These are phyloP conservation scores for Andinoacara biseriatus DNA, from an alignment of 2,113 vertebrate genomes.

Conservation along the genomic window DNA sequence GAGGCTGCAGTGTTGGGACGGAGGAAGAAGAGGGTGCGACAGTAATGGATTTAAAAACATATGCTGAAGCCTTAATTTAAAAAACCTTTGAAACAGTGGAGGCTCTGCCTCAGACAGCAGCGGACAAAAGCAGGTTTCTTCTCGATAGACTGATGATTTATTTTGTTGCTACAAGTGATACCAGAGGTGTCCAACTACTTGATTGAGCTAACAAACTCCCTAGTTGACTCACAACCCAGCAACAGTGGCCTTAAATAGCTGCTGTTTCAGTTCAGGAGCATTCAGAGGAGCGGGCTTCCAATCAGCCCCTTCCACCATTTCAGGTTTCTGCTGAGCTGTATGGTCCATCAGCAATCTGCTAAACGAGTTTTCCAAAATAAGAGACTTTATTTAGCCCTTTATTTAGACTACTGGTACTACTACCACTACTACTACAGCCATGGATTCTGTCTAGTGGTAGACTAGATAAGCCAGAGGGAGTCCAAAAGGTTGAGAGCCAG, in stretches of 20 bases:
- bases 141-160: not conserved
- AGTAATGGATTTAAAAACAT: no score
- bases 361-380: not conserved
- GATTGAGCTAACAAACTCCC: not conserved
- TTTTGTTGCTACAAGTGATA: not conserved
- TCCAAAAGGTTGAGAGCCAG: not conserved
- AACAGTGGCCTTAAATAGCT: not conserved
- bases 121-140: not conserved
- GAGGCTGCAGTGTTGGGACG: not conserved
- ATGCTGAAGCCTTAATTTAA: no score
- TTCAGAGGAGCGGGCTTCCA: not conserved
- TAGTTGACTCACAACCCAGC: not conserved
- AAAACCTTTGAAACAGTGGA: not conserved
- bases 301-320: not conserved
- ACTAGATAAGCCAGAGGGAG: not conserved
- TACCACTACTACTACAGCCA: no score
- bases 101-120: not conserved
- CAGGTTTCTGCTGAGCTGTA: not conserved
- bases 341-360: accelerated
- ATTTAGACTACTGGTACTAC: no score
- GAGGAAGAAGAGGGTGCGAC: not conserved
- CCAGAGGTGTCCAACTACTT: not conserved
- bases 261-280: not conserved
- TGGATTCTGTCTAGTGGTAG: not conserved
- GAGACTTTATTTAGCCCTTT: not conserved